phyloP scores from a whole-genome alignment of 2,888 invertebrate species.

The Frankliniella intonsa region DNA sequence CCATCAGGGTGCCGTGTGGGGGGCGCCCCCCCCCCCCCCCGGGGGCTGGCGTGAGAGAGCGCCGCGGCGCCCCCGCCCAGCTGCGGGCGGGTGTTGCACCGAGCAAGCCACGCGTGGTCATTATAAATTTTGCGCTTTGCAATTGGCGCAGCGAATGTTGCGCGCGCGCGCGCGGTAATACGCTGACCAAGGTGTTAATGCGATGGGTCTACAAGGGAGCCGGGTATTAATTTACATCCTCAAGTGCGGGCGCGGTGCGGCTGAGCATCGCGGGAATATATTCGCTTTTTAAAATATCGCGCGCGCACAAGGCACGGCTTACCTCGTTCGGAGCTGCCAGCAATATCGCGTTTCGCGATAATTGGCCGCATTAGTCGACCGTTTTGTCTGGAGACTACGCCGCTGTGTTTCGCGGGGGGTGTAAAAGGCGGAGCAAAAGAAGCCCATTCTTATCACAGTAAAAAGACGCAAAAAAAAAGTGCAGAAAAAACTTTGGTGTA shows the following conservation, averaged over 20 bases:
- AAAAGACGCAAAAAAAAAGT: too few relatives aligned
- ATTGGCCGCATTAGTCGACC: too few relatives aligned
- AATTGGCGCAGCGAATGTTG: not conserved
- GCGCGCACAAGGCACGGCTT: not conserved
- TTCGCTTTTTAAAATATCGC: not conserved
- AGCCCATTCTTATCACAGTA: too few relatives aligned
- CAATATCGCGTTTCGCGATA: too few relatives aligned
- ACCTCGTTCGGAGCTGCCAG: too few relatives aligned
- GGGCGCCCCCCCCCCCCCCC: not conserved
- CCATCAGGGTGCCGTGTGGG: not conserved
- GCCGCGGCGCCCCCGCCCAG: not conserved
- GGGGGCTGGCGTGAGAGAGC: too few relatives aligned
- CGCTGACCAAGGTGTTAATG: slow-evolving; percentile 17
- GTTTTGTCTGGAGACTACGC: too few relatives aligned
- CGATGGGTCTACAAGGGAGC: slow-evolving; percentile 5
- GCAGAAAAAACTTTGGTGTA: too few relatives aligned
- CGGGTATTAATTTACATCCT: slow-evolving; percentile 14
- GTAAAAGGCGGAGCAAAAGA: too few relatives aligned
- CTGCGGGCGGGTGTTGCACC: not conserved
- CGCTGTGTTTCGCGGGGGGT: too few relatives aligned
- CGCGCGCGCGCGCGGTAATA: not conserved
- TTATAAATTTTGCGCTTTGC: not conserved
- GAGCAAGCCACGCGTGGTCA: not conserved
- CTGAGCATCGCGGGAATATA: not conserved
- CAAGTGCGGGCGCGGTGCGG: not conserved